These are phyloP conservation scores for Esox niger DNA, from an alignment of 2,113 vertebrate genomes.

Conservation along the genomic window DNA sequence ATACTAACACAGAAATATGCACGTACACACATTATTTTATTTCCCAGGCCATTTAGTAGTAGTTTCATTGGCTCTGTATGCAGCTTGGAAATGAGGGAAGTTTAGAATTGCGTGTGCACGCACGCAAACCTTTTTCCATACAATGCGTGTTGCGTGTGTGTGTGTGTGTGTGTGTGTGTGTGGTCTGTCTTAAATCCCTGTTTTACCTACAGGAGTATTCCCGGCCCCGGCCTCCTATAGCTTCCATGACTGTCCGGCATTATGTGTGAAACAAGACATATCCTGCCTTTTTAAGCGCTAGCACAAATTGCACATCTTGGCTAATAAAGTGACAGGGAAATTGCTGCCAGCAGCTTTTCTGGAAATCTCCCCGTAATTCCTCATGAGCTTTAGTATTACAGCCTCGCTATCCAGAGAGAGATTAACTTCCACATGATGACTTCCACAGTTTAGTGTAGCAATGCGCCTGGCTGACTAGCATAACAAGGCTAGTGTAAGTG, in stretches of 20 bases:
- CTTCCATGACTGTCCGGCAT: slow-evolving; percentile 10
- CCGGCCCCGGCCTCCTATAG: neutral
- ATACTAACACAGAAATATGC: too few species aligned
- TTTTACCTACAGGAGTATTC: neutral
- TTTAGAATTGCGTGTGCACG: neutral
- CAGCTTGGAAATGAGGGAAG: too few species aligned
- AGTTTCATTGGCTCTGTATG: too few species aligned
- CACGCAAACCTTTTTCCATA: neutral
- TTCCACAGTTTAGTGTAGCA: slow-evolving; percentile 2
- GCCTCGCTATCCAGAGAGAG: slow-evolving; percentile 54
- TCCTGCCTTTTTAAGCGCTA: slow-evolving; percentile 50
- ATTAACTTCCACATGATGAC: slow-evolving; percentile 38
- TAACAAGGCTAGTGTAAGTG: too few species aligned
- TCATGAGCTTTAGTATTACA: slow-evolving; percentile 56
- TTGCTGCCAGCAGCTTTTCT: slow-evolving; percentile 59
- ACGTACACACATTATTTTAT: too few species aligned
- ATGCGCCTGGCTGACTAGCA: neutral
- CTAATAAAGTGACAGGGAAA: slow-evolving; percentile 59
- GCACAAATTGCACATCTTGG: slow-evolving; percentile 55
- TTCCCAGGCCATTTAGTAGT: too few species aligned
- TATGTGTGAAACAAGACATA: slow-evolving; percentile 28
- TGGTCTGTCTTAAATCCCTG: neutral
- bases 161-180: neutral
- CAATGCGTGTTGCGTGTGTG: too few species aligned
- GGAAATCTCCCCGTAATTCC: slow-evolving; percentile 64